Percentiles rank a stretch among this genome's conserved stretches.
These are phyloP conservation scores for Florisuga fusca DNA, from an alignment of 2,797 vertebrate genomes.

Conservation along the genomic window DNA sequence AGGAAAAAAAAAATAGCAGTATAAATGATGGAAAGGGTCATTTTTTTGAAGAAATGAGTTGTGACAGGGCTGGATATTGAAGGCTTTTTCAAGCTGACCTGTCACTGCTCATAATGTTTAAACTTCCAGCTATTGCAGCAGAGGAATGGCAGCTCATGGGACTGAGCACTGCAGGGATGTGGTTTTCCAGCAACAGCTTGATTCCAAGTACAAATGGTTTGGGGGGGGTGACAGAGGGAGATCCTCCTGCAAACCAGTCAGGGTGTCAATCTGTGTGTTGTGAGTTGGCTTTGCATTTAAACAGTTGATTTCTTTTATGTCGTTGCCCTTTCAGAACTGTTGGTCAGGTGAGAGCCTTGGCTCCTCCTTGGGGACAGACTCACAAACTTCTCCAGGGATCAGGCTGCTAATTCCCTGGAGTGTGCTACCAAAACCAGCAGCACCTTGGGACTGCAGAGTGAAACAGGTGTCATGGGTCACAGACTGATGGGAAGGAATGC, in stretches of 20 bases:
- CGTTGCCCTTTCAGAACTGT: not conserved
- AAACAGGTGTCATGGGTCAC: not conserved
- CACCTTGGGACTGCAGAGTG: not conserved
- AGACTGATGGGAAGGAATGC: not conserved
- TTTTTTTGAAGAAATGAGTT: not conserved
- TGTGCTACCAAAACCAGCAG: not conserved
- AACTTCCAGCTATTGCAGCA: not conserved
- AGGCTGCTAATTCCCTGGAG: not conserved
- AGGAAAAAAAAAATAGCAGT: not conserved
- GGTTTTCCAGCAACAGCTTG: not conserved
- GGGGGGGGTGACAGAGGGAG: accelerated
- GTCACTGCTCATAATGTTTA: not conserved
- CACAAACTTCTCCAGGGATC: not conserved
- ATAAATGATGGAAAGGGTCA: not conserved
- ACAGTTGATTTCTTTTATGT: not conserved
- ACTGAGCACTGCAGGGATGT: not conserved
- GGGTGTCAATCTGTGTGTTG: not conserved
- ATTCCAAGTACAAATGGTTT: not conserved
- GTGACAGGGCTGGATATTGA: not conserved
- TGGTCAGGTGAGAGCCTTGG: not conserved
- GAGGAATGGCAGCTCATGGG: not conserved
- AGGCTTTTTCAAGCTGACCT: not conserved
- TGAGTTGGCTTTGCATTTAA: not conserved
- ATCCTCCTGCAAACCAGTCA: accelerated
- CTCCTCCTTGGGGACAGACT: not conserved